These are phyloP conservation scores for Drosophila rhopaloa DNA, from an alignment of 1,140 invertebrate genomes.

Conservation along the genomic window DNA sequence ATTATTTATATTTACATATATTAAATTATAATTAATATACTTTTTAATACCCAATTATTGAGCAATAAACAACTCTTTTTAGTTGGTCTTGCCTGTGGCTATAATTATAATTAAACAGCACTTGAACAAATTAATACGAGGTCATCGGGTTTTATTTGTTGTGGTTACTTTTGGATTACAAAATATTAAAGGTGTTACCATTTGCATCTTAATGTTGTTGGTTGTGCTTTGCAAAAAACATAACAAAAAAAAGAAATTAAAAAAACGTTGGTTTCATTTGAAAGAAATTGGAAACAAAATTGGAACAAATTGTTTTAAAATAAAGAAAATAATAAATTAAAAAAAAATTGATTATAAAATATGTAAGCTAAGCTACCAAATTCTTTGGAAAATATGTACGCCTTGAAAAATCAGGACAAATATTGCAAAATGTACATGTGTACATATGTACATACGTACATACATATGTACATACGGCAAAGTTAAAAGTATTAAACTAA, in stretches of 20 bases:
- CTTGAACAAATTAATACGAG: constrained; percentile 41
- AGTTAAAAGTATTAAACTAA: not conserved
- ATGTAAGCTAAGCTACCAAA: too few relatives aligned
- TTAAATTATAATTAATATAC: not conserved
- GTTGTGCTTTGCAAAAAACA: not conserved
- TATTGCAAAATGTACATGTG: too few relatives aligned
- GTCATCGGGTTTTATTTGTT: constrained; percentile 11
- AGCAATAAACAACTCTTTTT: not conserved
- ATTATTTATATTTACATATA: not conserved
- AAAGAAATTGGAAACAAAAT: too few relatives aligned
- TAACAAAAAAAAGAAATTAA: not conserved
- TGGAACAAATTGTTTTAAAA: too few relatives aligned
- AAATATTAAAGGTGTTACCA: constrained; percentile 6
- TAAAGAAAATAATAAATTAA: not conserved
- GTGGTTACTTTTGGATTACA: constrained; percentile 3
- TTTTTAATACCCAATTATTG: not conserved
- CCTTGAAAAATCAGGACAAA: too few relatives aligned
- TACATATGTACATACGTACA: too few relatives aligned
- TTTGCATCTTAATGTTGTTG: not conserved
- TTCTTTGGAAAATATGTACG: too few relatives aligned
- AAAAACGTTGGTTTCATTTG: too few relatives aligned
- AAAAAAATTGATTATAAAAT: not conserved
- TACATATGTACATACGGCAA: too few relatives aligned
- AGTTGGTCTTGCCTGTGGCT: not conserved
- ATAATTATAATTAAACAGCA: constrained; percentile 34